Base-by-base conservation (phyloP, 1,140 invertebrate genomes). In the Aethina tumida region DNA sequence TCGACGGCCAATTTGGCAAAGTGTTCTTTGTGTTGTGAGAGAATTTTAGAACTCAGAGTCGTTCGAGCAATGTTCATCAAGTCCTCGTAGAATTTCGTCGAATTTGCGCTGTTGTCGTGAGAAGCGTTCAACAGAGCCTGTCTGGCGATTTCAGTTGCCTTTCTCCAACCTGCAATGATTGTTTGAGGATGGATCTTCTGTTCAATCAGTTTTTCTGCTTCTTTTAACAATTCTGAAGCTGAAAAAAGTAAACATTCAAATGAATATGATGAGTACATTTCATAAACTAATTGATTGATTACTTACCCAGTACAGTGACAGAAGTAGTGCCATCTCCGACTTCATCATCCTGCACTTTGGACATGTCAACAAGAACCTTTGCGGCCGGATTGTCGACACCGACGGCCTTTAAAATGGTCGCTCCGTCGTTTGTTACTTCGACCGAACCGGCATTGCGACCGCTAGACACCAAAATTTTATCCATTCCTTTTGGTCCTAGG, bases 271-370 rank as follows among this genome's bases (percentile, higher is more conserved):
- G 12, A 33, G 5, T 20, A 33, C 5, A 33, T 17, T 17, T 8
- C 15, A 33, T 33, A 20, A 10, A 20, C 9, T 20, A 33, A 33
- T 17, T 9, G 6, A 24, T 7, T 12, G 7, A 36, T 3, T 3
- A 19, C 48, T 45, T 67, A 82, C 79, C 78, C 35, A 99, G 67
- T 13, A 99, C 95, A 35, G 94, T 94, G 1, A 99, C 97, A 12
- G 94, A 97, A 20, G 97, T 99, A 24, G 97, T 99, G 17, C 96
- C 97, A 78, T 99, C 97, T 33, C 97, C 97, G 52, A 99, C 96
- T 78, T 99, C 97, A 66, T 96, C 92, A 71, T 99, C 97, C 63
- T 99, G 96, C 5, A 95, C 91, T 68, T 90, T 89, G 2, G 94
- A 95, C 76, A 99, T 97, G 49, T 99, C 92, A 12, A 99, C 92